A percentile compares a stretch with the other conserved stretches of the same genome.
phyloP scores from a whole-genome alignment of 2,113 vertebrate species.

The Balaeniceps rex region DNA sequence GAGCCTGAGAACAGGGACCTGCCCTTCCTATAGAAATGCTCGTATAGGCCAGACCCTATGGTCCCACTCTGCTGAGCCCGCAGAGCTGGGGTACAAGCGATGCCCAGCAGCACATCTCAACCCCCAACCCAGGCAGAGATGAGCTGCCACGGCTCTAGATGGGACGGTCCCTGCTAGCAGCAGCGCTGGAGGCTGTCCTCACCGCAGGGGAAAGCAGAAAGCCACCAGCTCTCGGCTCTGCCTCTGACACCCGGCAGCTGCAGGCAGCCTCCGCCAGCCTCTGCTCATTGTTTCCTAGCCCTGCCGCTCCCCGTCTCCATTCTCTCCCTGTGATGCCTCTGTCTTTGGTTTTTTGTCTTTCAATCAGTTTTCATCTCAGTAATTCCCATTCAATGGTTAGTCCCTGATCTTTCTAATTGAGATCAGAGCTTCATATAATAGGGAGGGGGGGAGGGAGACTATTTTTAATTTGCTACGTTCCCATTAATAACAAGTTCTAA shows the following conservation, averaged over 20 bases:
- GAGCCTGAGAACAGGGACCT: not conserved
- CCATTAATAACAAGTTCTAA: slow-evolving; percentile 81
- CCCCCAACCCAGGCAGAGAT: not conserved
- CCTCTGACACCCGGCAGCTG: not conserved
- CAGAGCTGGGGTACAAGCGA: fast-evolving
- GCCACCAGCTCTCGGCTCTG: not conserved
- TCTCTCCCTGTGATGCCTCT: not conserved
- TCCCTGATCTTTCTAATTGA: slow-evolving; percentile 81
- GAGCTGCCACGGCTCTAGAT: not conserved
- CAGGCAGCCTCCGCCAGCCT: not conserved
- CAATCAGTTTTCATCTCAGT: slow-evolving; percentile 71
- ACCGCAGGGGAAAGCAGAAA: not conserved
- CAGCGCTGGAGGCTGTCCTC: not conserved
- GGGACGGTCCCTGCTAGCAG: not conserved
- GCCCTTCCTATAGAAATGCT: not conserved
- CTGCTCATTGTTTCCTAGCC: not conserved
- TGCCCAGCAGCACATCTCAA: not conserved
- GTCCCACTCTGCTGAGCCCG: not conserved
- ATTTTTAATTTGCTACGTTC: slow-evolving; percentile 79
- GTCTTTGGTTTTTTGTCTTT: slow-evolving; percentile 42
- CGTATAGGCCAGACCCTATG: not conserved
- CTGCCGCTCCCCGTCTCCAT: not conserved
- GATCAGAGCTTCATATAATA: slow-evolving; percentile 77
- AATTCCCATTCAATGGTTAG: slow-evolving; percentile 68
- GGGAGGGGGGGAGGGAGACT: slow-evolving; percentile 58